phyloP scores from a whole-genome alignment of 2,888 invertebrate species.

The Allacma fusca region DNA sequence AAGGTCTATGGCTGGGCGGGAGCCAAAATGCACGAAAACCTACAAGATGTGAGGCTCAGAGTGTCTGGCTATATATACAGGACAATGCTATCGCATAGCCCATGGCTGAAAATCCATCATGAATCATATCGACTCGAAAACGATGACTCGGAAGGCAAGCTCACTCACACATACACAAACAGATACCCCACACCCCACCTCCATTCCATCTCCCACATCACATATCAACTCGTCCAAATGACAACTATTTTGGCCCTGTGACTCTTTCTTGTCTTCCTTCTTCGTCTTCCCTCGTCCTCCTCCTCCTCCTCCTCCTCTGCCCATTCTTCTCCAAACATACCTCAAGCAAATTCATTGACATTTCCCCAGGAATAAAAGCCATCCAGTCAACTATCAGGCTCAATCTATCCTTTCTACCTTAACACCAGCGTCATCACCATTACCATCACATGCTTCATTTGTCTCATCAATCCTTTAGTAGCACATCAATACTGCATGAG shows the following conservation, averaged over 20 bases:
- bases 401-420: conserved; percentile 1
- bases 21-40: conserved; percentile 41
- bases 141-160: conserved; percentile 49
- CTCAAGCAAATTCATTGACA: conserved; percentile 48
- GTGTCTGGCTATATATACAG: not conserved
- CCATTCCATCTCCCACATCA: conserved; percentile 31
- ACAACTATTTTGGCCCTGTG: conserved; percentile 49
- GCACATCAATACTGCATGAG: conserved; percentile 23
- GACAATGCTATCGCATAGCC: conserved; percentile 32
- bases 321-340: conserved; percentile 23
- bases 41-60: conserved; percentile 25
- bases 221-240: conserved; percentile 46
- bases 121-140: conserved; percentile 57
- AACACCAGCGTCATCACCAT: conserved; percentile 48
- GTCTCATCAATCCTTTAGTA: conserved; percentile 39
- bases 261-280: conserved; percentile 9
- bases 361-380: conserved; percentile 46
- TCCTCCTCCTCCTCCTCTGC: not conserved
- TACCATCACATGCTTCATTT: conserved; percentile 55
- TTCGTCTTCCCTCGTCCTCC: not conserved
- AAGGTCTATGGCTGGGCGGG: conserved; percentile 42
- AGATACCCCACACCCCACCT: conserved; percentile 1
- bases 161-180: conserved; percentile 31
- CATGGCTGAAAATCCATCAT: conserved; percentile 53
- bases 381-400: conserved; percentile 7